Evolutionary conservation across 2,113 vertebrate genomes (phyloP), one percentile per base, ranked within the genome.

Genomic region (Scophthalmus maximus): DNA sequence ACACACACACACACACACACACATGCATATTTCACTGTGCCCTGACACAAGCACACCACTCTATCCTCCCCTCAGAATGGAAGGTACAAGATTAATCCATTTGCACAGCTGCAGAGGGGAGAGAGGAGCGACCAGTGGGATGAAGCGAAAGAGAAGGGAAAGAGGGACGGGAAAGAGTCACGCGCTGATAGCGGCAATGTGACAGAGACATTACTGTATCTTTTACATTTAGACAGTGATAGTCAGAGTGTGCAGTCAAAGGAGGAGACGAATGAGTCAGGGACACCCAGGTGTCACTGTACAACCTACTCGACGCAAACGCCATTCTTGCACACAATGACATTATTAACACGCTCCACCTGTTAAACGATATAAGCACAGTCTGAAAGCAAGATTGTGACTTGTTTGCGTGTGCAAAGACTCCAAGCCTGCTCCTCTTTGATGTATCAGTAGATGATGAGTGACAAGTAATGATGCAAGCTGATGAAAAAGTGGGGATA

Each of bases 41-140:
- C 42, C 52, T 84, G 79, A 74, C 68, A 76, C 56, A 61, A 47
- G 61, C 51, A 29, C 36, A 71, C 63, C 75, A 78, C 75, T 84
- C 56, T 74, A 38, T 27, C 66, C 55, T 87, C 88, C 79, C 81
- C 42, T 73, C 66, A 78, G 77, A 83, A 67, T 53, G 8, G 46
- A 62, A 86, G 78, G 59, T 87, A 91, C 91, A 91, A 84, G 83
- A 89, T 74, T 81, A 83, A 68, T 87, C 86, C 87, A 90, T 91
- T 92, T 88, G 86, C 78, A 76, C 63, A 25, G 52, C 57, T 49
- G 73, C 30, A 23, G 64, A 79, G 29, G 71, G 27, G 49, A 72
- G 65, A 70, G 52, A 73, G 50, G 23, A 38, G 27, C 2, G 7
- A 59, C 34, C 55, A 40, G 9, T 8, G 68, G 38, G 76, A 65